Percentiles rank a stretch among this genome's conserved stretches.
Conservation (phyloP, 2,113 vertebrate species). For the Perca schrenkii region DNA sequence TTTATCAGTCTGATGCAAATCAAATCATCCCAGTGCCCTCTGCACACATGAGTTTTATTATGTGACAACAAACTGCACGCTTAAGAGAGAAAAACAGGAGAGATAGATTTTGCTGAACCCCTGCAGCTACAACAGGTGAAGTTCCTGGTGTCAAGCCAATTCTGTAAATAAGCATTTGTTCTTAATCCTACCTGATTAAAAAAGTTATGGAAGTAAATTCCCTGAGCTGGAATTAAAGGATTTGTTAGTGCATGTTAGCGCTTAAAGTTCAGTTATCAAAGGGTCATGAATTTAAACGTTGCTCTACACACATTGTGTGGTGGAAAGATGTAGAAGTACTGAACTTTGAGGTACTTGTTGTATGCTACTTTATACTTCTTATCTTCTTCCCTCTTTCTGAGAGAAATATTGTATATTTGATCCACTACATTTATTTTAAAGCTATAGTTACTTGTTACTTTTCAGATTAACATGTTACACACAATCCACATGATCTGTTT, state of each 20-base stretch:
- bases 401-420: background rate
- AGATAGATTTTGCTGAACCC: conserved; percentile 15
- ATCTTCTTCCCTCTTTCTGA: background rate
- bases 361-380: background rate
- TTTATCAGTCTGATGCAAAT: conserved; percentile 25
- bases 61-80: background rate
- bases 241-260: conserved; percentile 50
- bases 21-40: conserved; percentile 3
- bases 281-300: conserved; percentile 44
- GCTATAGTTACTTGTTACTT: background rate
- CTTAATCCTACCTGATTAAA: conserved; percentile 72
- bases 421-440: background rate
- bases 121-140: conserved; percentile 60
- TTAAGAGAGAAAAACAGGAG: conserved; percentile 2
- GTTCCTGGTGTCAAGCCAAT: conserved; percentile 39
- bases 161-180: conserved; percentile 69
- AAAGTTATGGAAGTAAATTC: conserved; percentile 52
- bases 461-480: conserved; percentile 2
- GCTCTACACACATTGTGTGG: background rate
- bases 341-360: background rate
- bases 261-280: conserved; percentile 41
- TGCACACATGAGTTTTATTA: conserved; percentile 22
- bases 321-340: background rate
- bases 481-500: background rate
- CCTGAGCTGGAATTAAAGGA: conserved; percentile 64